Evolutionary conservation across 2,888 invertebrate genomes (phyloP), one percentile per base, ranked within the genome.

Genomic region (Stenichneumon culpator): DNA sequence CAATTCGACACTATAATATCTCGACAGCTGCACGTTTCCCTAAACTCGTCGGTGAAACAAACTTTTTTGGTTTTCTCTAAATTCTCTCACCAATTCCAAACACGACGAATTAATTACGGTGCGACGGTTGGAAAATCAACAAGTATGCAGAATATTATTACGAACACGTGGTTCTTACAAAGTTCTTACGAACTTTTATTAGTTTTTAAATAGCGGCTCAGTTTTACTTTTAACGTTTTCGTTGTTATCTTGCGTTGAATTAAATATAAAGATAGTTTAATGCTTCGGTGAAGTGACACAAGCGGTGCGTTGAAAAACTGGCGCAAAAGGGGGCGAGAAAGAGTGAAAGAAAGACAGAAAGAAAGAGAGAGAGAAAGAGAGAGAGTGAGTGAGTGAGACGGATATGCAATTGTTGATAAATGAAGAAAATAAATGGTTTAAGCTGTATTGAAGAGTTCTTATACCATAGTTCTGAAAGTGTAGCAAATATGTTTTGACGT

Each of bases 381-480:
- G 2, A 11, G 39, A 7, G 11, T 11, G 11, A 47, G 16, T 16
- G 44, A 47, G 44, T 4, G 44, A 14, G 44, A 16, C 14, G 16
- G 44, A 3, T 4, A 47, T 47, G 73, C 5, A 1, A 74, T 74
- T 50, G 63, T 60, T 77, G 39, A 70, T 54, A 39, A 22, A 57
- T 25, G 44, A 57, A 60, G 7, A 14, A 52, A 81, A 73, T 78
- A 78, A 84, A 84, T n/a, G 39, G 77, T 77, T 84, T 52, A 75
- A 70, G 54, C 14, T 19, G 67, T 73, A 77, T 9, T 22, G 11
- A 73, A 39, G 80, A 70, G 57, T 60, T 77, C 50, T 84, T 78
- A 67, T 78, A 81, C 63, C 80, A 72, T 72, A 57, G 65, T 72
- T 80, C 47, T 69, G 69, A 77, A 32, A 57, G 67, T 67, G 39